phyloP scores from a whole-genome alignment of 2,888 invertebrate genomes.

The Fabriciana adippe region DNA sequence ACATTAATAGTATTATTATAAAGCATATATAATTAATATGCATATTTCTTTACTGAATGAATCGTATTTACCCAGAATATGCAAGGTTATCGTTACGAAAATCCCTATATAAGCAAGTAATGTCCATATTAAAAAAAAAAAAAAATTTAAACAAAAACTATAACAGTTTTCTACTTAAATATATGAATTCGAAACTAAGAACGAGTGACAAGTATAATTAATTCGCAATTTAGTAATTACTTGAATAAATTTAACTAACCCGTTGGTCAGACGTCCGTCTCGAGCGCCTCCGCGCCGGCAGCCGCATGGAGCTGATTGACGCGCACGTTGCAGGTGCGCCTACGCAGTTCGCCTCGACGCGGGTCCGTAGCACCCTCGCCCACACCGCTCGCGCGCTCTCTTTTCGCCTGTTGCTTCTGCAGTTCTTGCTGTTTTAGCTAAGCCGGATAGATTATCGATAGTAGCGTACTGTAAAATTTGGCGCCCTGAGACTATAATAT shows the following conservation, averaged over 20 bases:
- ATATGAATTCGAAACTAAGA: too few relatives aligned
- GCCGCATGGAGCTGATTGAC: conserved; percentile 83
- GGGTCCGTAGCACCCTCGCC: not conserved
- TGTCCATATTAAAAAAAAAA: too few relatives aligned
- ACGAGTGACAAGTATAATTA: not conserved
- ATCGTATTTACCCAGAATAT: too few relatives aligned
- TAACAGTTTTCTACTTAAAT: too few relatives aligned
- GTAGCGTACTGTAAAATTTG: not conserved
- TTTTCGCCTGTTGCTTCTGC: conserved; percentile 53
- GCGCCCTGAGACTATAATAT: too few relatives aligned
- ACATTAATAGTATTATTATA: too few relatives aligned
- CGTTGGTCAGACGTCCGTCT: conserved; percentile 98
- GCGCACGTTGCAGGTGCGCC: conserved; percentile 72
- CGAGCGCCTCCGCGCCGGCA: conserved; percentile 92
- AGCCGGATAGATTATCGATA: not conserved
- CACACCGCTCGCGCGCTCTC: not conserved
- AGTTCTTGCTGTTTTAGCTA: conserved; percentile 65
- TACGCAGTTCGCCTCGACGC: conserved; percentile 47
- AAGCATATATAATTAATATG: too few relatives aligned
- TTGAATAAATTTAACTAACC: conserved; percentile 75
- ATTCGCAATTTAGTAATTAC: not conserved
- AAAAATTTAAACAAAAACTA: too few relatives aligned
- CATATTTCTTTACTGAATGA: too few relatives aligned
- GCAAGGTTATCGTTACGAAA: too few relatives aligned
- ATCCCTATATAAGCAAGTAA: too few relatives aligned